A percentile compares a stretch with the other conserved stretches of the same genome.
Conservation (phyloP, 2,888 invertebrate species). For the Adelphocoris suturalis region DNA sequence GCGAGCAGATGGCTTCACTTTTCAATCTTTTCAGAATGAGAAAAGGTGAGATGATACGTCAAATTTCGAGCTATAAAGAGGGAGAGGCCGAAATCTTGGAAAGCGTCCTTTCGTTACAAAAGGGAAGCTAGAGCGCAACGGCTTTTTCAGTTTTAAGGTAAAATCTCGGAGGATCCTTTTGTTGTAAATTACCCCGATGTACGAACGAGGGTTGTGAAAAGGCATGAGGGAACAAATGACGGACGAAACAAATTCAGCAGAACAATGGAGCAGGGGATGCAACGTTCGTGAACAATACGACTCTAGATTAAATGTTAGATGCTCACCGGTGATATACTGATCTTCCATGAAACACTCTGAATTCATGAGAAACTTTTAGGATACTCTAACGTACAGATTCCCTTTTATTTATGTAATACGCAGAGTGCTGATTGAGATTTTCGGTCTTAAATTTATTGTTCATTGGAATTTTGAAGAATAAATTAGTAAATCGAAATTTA, state of each 20-base stretch:
- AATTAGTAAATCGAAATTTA: too few relatives aligned
- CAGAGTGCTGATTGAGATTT: too few relatives aligned
- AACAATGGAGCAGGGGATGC: background rate
- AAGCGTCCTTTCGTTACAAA: background rate
- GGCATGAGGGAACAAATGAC: background rate
- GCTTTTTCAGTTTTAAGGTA: constrained; percentile 65
- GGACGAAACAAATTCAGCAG: background rate
- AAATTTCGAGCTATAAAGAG: background rate
- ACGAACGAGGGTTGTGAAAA: background rate
- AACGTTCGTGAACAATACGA: background rate
- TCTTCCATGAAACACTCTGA: too few relatives aligned
- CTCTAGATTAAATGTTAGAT: background rate
- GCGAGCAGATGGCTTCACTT: constrained; percentile 30
- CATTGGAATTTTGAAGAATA: too few relatives aligned
- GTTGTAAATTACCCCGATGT: constrained; percentile 33
- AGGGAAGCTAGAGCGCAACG: constrained; percentile 56
- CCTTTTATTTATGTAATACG: too few relatives aligned
- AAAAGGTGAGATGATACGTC: constrained; percentile 39
- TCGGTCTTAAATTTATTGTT: too few relatives aligned
- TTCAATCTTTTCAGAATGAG: background rate
- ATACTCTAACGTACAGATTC: too few relatives aligned
- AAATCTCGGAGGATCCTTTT: constrained; percentile 26
- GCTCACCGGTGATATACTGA: background rate
- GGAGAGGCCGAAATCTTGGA: background rate
- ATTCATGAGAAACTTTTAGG: too few relatives aligned